Conservation (phyloP, 2,113 vertebrate species). For the Gracilinanus agilis region DNA sequence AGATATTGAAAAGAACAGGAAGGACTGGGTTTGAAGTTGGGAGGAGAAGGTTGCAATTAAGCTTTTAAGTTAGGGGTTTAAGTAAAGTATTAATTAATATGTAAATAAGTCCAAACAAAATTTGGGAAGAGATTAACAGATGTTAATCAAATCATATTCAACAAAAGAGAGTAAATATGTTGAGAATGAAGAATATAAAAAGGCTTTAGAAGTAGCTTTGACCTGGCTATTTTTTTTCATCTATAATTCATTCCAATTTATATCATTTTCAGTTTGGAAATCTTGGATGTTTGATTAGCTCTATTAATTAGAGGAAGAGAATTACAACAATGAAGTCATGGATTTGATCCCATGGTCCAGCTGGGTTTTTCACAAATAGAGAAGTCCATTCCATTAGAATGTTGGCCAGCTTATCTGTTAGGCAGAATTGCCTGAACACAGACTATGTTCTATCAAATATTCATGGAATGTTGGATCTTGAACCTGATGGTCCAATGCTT, state of each 20-base stretch:
- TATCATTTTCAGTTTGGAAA: not conserved
- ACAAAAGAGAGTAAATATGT: not conserved
- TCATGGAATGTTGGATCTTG: not conserved
- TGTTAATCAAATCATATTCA: not conserved
- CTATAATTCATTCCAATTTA: not conserved
- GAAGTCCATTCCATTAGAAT: not conserved
- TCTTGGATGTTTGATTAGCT: not conserved
- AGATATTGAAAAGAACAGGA: not conserved
- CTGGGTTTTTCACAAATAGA: not conserved
- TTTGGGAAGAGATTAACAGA: not conserved
- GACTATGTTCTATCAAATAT: not conserved
- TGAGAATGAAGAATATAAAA: not conserved
- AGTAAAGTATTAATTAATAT: not conserved
- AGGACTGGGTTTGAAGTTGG: not conserved
- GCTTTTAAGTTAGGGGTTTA: not conserved
- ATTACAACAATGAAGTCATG: not conserved
- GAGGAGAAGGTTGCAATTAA: not conserved
- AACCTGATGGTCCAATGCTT: not conserved
- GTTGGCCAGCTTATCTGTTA: not conserved
- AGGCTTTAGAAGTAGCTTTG: not conserved
- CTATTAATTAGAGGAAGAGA: not conserved
- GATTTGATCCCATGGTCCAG: not conserved
- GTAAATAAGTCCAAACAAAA: not conserved
- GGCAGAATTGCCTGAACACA: not conserved
- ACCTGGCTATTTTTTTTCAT: not conserved